These are phyloP conservation scores for Allygus modestus DNA, from an alignment of 2,888 invertebrate species.

Conservation along the genomic window DNA sequence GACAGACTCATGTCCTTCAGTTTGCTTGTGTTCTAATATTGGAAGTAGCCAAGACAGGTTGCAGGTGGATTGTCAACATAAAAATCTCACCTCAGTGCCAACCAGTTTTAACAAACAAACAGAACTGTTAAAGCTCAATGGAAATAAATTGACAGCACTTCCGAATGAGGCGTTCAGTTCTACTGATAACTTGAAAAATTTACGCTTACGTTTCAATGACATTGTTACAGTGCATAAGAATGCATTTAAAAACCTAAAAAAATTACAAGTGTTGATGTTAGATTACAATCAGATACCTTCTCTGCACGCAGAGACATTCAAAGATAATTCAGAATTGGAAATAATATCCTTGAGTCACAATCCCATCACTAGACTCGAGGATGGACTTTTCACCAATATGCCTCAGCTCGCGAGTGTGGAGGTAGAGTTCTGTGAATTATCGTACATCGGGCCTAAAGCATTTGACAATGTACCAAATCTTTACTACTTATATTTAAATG, in stretches of 20 bases:
- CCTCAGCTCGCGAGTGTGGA: background rate
- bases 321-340: background rate
- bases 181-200: background rate
- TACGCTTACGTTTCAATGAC: slow-evolving; percentile 16
- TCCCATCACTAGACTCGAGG: background rate
- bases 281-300: slow-evolving; percentile 23
- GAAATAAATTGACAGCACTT: background rate
- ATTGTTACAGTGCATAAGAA: background rate
- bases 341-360: background rate
- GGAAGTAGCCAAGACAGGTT: background rate
- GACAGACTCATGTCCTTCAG: background rate
- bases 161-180: background rate
- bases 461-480: slow-evolving; percentile 23
- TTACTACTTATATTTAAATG: background rate
- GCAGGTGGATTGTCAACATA: slow-evolving; percentile 1
- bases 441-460: slow-evolving; percentile 6
- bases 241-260: slow-evolving; percentile 6
- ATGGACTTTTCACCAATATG: slow-evolving; percentile 10
- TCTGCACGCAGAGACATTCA: background rate
- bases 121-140: slow-evolving; percentile 6
- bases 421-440: slow-evolving; percentile 5
- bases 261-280: background rate
- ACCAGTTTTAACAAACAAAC: background rate
- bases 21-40: background rate
- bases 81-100: background rate